Base-by-base conservation (phyloP, 2,888 invertebrate species). In the Andrena trimmerana region DNA sequence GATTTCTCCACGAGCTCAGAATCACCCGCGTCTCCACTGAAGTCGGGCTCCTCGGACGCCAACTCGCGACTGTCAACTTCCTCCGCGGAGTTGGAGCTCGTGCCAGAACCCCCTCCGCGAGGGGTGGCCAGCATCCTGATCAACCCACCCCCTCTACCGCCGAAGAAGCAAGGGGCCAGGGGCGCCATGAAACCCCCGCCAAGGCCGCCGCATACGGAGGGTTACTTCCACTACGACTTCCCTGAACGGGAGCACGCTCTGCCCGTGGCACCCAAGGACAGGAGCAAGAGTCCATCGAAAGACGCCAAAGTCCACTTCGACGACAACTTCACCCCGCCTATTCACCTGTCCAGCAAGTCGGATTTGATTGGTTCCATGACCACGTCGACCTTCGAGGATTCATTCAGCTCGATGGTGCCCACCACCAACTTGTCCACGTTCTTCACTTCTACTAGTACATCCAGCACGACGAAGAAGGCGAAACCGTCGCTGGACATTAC, bases 71-170 rank as follows among this genome's bases (percentile, higher is more conserved):
- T 92, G 5, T 93, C 94, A 10, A 94, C 88, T 67, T 94, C 94
- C 5, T 94, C 93, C 42, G 90, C 91, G 5, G 94, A 94, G 80
- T 83, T 94, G 73, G 94, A 94, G 69, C 92, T 92, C 76, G 95
- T 95, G 90, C 97, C 94, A 88, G 97, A 94, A 90, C 96, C 96
- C 20, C 97, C 97, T 0, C 97, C 97, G 0, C 95, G 97, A 7
- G 96, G 97, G 5, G 95, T 95, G 0, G 95, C 96, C 20, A 96
- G 96, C 93, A 95, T 94, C 69, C 94, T 96, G 69, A 95, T 96
- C 6, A 96, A 96, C 91, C 97, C 97, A 2, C 97, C 97, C 1
- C 97, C 97, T 2, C 94, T 97, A 92, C 95, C 97, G 27, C 97
- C 97, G 16, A 97, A 97, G 91, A 96, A 97, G 86, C 89, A 96